phyloP scores from a whole-genome alignment of 2,797 vertebrate genomes.

The Pteropus rufus region DNA sequence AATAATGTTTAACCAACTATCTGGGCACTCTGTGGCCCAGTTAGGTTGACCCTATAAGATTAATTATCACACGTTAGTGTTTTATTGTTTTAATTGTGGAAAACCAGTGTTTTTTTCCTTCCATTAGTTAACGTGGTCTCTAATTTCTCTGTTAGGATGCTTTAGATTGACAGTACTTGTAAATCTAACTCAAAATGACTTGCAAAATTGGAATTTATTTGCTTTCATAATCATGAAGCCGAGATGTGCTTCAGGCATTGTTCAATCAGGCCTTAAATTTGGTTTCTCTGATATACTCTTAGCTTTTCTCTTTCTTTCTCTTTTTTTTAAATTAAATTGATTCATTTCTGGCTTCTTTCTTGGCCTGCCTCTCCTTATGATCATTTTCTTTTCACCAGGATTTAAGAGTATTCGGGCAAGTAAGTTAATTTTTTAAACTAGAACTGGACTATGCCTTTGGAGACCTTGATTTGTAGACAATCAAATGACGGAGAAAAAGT shows the following conservation, averaged over 20 bases:
- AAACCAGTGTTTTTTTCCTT: not conserved
- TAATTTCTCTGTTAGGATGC: not conserved
- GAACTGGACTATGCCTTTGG: not conserved
- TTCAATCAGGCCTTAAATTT: not conserved
- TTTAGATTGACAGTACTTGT: not conserved
- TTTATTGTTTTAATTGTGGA: not conserved
- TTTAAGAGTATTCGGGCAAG: not conserved
- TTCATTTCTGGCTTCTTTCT: not conserved
- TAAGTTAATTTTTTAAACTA: not conserved
- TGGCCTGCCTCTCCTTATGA: not conserved
- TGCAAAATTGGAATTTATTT: not conserved
- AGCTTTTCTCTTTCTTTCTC: not conserved
- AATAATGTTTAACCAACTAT: not conserved
- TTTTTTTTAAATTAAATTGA: no score
- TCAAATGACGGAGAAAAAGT: not conserved
- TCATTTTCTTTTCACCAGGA: not conserved
- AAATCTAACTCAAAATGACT: constrained; percentile 17
- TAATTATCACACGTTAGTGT: not conserved
- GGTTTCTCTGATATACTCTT: not conserved
- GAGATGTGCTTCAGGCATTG: not conserved
- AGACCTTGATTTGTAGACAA: not conserved
- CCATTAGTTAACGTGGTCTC: not conserved
- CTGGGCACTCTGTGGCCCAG: not conserved
- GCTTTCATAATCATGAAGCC: constrained; percentile 10
- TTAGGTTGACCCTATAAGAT: not conserved